phyloP scores from a whole-genome alignment of 2,797 vertebrate genomes.

The Lycodopsis pacificus region DNA sequence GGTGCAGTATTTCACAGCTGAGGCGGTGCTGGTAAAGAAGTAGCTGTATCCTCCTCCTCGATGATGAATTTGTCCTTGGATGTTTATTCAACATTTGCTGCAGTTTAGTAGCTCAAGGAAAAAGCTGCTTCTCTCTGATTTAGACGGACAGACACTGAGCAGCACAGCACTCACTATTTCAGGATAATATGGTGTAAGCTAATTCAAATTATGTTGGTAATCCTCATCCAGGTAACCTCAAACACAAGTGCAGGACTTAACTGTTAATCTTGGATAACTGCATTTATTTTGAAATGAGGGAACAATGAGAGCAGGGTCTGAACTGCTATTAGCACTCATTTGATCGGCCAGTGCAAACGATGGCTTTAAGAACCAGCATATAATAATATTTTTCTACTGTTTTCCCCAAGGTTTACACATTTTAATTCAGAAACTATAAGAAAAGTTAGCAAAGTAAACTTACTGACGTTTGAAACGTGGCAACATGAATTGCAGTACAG shows the following conservation, averaged over 20 bases:
- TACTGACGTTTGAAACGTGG: neutral
- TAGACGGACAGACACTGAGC: neutral
- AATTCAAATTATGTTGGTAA: conserved; percentile 7
- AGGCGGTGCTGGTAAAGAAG: neutral
- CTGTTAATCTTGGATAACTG: conserved; percentile 17
- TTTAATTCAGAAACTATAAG: neutral
- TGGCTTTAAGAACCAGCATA: neutral
- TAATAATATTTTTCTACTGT: neutral
- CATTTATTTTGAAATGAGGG: conserved; percentile 19
- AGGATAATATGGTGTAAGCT: neutral
- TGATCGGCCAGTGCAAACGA: neutral
- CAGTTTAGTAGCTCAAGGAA: conserved; percentile 7
- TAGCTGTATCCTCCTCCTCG: neutral
- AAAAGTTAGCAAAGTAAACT: neutral
- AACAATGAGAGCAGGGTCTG: neutral
- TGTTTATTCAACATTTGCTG: conserved; percentile 19
- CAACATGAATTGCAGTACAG: neutral
- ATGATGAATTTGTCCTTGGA: neutral
- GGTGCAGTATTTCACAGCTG: conserved; percentile 47
- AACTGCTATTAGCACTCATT: neutral
- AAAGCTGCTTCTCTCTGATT: conserved; percentile 15
- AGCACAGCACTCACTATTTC: neutral
- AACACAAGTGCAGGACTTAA: conserved; percentile 5
- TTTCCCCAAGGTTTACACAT: neutral
- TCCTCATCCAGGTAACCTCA: conserved; percentile 7